Base-by-base conservation (phyloP, 2,888 invertebrate species). In the Anaspis maculata region DNA sequence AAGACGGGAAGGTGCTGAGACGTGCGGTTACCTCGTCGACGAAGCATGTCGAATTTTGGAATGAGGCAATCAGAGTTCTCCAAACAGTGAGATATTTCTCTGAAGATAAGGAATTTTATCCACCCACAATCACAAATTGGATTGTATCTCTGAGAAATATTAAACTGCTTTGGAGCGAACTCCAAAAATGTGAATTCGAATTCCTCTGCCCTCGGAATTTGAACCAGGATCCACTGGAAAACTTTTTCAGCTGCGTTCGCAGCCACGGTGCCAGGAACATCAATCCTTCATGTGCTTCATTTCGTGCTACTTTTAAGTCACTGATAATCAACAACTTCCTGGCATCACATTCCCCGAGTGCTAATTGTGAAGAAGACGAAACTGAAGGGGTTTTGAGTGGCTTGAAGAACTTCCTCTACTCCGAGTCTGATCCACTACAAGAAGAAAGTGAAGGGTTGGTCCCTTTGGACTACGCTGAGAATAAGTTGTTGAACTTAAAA, bases 291-390 rank as follows among this genome's bases (percentile, higher is more conserved):
- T 5, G 11, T 24, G 24, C 11, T 10, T 9, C 24, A 9, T 24
- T 10, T 11, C 33, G 37, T 23, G 13, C 15, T 3, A 30, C 30
- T 2, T 40, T 27, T 25, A 37, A 37, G 24, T 33, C 25, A 3
- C n/a, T 40, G 2, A 24, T 37, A 3, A 22, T 40, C 3, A 40
- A 40, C 16, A 40, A 30, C 30, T 40, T 29, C 14, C 15, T 15
- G n/a, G 15, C 30, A 5, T 7, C 30, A 3, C 36, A 37, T 26
- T 37, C 32, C n/a, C 11, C 30, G 9, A 24, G 30, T 2, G 26
- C 27, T 2, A 40, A 40, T 21, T 40, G 24, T 10, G 24, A 30
- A 13, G 32, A 40, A 22, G 26, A 30, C 11, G 19, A 15, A 5
- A 10, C 9, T 6, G 29, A 19, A 4, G 29, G 19, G 7, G 29